Evolutionary conservation across 2,113 vertebrate species (phyloP).

Genomic region (Rallus limicola): DNA sequence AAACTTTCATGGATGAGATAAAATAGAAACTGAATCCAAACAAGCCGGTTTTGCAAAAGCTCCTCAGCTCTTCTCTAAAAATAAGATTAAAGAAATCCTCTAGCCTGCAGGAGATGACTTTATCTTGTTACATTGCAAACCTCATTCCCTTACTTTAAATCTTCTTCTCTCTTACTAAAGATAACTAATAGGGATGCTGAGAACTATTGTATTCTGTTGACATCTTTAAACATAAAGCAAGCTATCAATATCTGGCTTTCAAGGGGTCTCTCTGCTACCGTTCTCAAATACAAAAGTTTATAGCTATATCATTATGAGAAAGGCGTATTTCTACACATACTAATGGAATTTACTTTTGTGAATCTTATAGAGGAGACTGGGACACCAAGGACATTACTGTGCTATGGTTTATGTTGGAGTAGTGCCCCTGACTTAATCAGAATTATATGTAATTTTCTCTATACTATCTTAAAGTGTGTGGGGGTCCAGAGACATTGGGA

Average conservation of each 20-base stretch:
- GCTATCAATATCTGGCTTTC: conserved; percentile 54
- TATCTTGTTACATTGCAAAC: conserved; percentile 67
- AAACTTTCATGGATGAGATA: conserved; percentile 56
- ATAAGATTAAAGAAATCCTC: conserved; percentile 72
- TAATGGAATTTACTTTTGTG: conserved; percentile 61
- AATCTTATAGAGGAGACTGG: conserved; percentile 3
- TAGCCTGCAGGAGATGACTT: conserved; percentile 63
- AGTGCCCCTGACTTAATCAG: conserved; percentile 2
- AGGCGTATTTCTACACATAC: conserved; percentile 34
- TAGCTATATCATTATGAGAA: conserved; percentile 43
- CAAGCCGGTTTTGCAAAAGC: conserved; percentile 61
- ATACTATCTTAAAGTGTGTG: not conserved
- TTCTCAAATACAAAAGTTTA: conserved; percentile 50
- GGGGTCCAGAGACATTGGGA: not conserved
- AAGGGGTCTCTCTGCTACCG: not conserved
- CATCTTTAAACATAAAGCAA: conserved; percentile 66
- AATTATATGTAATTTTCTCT: conserved; percentile 39
- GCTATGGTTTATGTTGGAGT: not conserved
- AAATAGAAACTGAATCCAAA: conserved; percentile 64
- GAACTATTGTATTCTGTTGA: conserved; percentile 62
- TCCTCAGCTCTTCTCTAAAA: conserved; percentile 57
- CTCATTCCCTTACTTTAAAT: conserved; percentile 67
- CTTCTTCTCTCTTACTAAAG: conserved; percentile 72
- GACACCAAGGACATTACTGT: not conserved
- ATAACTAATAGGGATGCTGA: conserved; percentile 70